Conservation (phyloP, 2,888 invertebrate species). For the Coecobrya sp. region DNA sequence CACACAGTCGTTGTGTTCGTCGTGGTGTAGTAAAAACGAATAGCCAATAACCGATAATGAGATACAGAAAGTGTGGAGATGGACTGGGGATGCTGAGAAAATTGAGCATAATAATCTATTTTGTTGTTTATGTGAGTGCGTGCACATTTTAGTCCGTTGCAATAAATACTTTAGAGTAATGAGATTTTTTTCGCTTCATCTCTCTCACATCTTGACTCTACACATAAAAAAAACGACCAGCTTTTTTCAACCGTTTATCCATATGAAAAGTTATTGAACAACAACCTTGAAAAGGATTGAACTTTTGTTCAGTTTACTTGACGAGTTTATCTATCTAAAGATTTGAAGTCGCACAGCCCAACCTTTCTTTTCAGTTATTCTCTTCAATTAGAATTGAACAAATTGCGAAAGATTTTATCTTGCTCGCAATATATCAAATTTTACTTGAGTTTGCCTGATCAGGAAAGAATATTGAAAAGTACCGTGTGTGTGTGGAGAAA, state of each 20-base stretch:
- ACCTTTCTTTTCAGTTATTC: background rate
- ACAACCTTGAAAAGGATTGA: conserved; percentile 10
- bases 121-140: conserved; percentile 20
- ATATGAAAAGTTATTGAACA: background rate
- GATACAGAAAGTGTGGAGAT: background rate
- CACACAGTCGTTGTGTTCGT: background rate
- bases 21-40: conserved; percentile 44
- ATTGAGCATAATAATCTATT: conserved; percentile 19
- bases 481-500: background rate
- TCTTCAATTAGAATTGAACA: background rate
- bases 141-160: background rate
- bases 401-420: too few species aligned
- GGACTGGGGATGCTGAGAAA: background rate
- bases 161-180: background rate
- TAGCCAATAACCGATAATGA: conserved; percentile 56
- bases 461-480: too few species aligned
- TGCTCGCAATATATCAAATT: too few species aligned
- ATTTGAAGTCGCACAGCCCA: background rate
- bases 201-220: background rate
- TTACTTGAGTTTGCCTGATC: too few species aligned
- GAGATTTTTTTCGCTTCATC: conserved; percentile 19
- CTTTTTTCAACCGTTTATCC: background rate
- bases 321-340: background rate
- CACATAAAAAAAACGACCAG: background rate
- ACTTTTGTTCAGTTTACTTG: background rate